Evolutionary conservation across 2,113 vertebrate genomes (phyloP), one percentile per base, ranked within the genome.

Genomic region (Mustela nigripes): DNA sequence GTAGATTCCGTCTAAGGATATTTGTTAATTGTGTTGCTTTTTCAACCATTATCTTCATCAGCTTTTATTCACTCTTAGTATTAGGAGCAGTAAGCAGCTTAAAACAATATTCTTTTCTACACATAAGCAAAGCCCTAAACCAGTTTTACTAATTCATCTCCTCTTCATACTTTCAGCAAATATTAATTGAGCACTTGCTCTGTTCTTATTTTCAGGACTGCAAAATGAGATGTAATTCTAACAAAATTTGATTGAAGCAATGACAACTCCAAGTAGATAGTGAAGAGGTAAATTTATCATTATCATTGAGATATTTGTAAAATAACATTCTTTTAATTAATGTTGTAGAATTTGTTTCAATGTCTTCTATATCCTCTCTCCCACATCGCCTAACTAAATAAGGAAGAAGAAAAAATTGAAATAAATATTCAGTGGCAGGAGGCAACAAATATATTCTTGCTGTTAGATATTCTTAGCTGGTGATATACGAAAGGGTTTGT

Each of bases 21-120:
- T 87, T 96, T 97, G 62, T 48, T 97, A 97, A 96, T 82, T 91
- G 73, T 89, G 48, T 62, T 85, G 7, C 36, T 89, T 22, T 83
- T 93, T 91, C n/a, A 39, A 45, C 50, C 36, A 87, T 82, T 92
- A 58, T 24, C 16, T 56, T 81, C 33, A 71, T 24, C 45, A 93
- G 33, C 19, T 93, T 92, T 87, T 86, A 84, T 94, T 94, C 69
- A 83, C 48, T 80, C 60, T 78, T 78, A 19, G 6, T 15, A 50
- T 65, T 28, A 11, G 36, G 28, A 96, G 73, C 11, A 79, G 4
- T 22, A 85, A 87, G 6, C 18, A 89, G 28, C 26, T 91, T 28
- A 36, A 86, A 97, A 93, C n/a, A 88, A 50, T 36, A 36, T 19
- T 69, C 5, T 92, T 94, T 89, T 58, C 45, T 85, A 71, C n/a